Conservation (phyloP, 2,888 invertebrate genomes). For the Phoronis australis region DNA sequence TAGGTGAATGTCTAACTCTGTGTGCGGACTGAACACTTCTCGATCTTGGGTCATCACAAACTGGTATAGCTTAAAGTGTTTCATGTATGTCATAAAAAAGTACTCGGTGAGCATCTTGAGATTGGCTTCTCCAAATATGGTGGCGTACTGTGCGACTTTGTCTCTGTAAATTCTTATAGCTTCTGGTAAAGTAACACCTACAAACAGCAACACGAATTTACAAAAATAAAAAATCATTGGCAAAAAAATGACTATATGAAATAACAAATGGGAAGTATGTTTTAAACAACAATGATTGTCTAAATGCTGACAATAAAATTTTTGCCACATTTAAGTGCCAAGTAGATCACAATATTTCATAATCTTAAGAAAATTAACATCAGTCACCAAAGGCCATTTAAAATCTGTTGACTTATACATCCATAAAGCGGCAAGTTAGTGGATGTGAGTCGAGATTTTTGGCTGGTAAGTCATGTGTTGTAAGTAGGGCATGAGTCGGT, state of each 20-base stretch:
- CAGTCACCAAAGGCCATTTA: no score
- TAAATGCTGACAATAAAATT: no score
- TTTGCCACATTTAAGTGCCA: no score
- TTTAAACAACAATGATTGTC: no score
- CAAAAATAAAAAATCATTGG: neutral
- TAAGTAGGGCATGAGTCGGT: no score
- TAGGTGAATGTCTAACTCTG: conserved; percentile 18
- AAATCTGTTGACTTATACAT: no score
- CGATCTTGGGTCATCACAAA: conserved; percentile 30
- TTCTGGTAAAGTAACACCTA: conserved; percentile 23
- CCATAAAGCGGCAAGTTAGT: no score
- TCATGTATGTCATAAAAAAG: conserved; percentile 34
- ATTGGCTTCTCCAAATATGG: conserved; percentile 25
- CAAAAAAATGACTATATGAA: neutral
- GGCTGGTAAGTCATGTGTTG: no score
- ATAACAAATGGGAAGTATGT: neutral
- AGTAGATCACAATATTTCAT: no score
- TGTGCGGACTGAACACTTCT: conserved; percentile 17
- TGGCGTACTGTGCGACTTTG: conserved; percentile 15
- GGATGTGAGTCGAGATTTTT: no score
- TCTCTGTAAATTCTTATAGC: conserved; percentile 26
- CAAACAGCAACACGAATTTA: neutral
- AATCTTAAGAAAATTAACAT: no score
- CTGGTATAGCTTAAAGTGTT: conserved; percentile 39
- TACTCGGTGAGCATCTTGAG: conserved; percentile 35